phyloP scores from a whole-genome alignment of 2,797 vertebrate species.

The Parauchenoglanis ngamensis region DNA sequence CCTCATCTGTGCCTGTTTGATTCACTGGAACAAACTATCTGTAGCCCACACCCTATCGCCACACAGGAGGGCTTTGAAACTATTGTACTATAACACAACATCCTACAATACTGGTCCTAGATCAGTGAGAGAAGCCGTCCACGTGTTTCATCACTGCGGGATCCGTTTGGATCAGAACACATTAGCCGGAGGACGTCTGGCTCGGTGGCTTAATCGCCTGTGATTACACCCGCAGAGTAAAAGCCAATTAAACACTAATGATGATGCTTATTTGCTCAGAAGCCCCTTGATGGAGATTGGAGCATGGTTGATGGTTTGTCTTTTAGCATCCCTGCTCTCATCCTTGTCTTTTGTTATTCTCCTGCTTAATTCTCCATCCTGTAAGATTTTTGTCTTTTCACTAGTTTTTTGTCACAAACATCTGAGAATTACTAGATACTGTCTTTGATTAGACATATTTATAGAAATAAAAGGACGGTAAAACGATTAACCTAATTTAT shows the following conservation, averaged over 20 bases:
- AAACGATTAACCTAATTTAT: background rate
- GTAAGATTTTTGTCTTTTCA: background rate
- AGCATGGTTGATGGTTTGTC: background rate
- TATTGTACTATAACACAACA: background rate
- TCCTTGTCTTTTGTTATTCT: background rate
- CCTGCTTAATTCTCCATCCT: background rate
- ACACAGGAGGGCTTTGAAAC: too few relatives aligned
- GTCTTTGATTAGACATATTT: background rate
- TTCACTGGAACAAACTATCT: background rate
- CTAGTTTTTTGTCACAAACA: background rate
- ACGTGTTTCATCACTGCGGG: background rate
- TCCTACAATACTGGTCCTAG: background rate
- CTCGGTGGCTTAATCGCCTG: background rate
- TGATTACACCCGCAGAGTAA: background rate
- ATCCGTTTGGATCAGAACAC: slow-evolving; percentile 10
- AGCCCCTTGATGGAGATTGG: background rate
- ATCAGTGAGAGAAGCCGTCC: background rate
- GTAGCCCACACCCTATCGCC: background rate
- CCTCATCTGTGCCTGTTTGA: background rate
- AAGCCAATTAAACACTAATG: slow-evolving; percentile 27
- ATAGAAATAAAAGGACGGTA: background rate
- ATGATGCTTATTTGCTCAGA: background rate
- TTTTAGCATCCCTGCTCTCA: background rate
- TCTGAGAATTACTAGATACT: background rate
- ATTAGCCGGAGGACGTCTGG: background rate